phyloP scores from a whole-genome alignment of 92 coral and sea anemone genomes.

The Montipora capitata region DNA sequence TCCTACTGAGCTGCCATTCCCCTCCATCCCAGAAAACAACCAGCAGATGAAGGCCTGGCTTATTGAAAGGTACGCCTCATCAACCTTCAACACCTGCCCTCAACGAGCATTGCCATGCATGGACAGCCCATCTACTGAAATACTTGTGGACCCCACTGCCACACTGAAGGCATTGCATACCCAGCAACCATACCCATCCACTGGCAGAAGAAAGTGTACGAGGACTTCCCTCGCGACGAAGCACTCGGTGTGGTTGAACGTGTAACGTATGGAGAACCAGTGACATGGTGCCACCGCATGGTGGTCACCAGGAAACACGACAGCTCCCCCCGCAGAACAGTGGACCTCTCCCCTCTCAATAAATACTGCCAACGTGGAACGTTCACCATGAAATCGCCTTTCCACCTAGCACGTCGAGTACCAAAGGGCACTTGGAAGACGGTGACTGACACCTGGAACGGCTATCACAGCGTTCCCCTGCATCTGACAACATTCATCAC shows the following conservation, averaged over 20 bases:
- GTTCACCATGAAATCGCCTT: constrained; percentile 64
- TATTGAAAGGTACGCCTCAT: too few relatives aligned
- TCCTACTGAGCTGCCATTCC: too few relatives aligned
- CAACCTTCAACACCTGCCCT: too few relatives aligned
- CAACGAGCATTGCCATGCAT: too few relatives aligned
- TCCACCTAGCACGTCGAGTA: constrained; percentile 69
- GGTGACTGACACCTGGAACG: constrained; percentile 64
- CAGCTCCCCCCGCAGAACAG: constrained; percentile 69
- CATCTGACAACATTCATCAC: not conserved
- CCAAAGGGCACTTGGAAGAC: constrained; percentile 76
- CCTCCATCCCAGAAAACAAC: too few relatives aligned
- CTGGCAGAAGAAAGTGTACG: too few relatives aligned
- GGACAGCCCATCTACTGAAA: too few relatives aligned
- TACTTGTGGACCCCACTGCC: too few relatives aligned
- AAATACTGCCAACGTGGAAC: constrained; percentile 67
- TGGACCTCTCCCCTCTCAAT: constrained; percentile 69
- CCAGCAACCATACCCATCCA: too few relatives aligned
- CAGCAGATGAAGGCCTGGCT: too few relatives aligned
- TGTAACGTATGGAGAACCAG: constrained; percentile 78
- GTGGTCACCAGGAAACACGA: constrained; percentile 71
- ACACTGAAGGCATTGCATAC: too few relatives aligned
- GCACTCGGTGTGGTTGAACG: constrained; percentile 80
- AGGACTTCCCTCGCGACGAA: not conserved
- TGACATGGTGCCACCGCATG: constrained; percentile 82
- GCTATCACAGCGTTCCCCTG: constrained; percentile 68